phyloP scores from a whole-genome alignment of 2,797 vertebrate species.

The Serranus cabrilla region DNA sequence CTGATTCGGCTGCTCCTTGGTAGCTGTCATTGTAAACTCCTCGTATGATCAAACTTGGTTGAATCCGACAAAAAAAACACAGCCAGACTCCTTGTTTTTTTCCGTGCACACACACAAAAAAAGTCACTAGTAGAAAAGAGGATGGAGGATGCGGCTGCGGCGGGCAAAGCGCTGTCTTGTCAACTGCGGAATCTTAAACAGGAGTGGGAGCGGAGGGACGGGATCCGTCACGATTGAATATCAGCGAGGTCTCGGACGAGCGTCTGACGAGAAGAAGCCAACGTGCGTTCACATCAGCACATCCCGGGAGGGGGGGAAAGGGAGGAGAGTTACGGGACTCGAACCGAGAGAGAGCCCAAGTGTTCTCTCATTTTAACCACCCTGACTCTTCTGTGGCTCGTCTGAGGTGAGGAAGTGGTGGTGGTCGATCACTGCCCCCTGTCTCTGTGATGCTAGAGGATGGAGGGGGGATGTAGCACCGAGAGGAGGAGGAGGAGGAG shows the following conservation, averaged over 20 bases:
- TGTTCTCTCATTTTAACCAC: slow-evolving; percentile 43
- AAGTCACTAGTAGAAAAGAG: slow-evolving; percentile 10
- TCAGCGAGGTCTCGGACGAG: slow-evolving; percentile 52
- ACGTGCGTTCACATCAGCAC: slow-evolving; percentile 54
- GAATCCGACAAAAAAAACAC: slow-evolving; percentile 31
- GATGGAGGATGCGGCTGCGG: slow-evolving; percentile 3
- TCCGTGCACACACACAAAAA: background rate
- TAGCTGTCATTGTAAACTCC: slow-evolving; percentile 88
- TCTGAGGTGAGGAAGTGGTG: slow-evolving; percentile 27
- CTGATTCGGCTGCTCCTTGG: slow-evolving; percentile 90
- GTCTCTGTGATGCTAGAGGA: slow-evolving; percentile 44
- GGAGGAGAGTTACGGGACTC: slow-evolving; percentile 47
- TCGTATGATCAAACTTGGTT: slow-evolving; percentile 42
- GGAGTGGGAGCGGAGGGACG: slow-evolving; percentile 45
- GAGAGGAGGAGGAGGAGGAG: slow-evolving; percentile 2
- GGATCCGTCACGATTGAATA: slow-evolving; percentile 72
- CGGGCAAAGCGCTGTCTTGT: slow-evolving; percentile 37
- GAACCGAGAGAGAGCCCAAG: slow-evolving; percentile 34
- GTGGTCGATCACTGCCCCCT: slow-evolving; percentile 12
- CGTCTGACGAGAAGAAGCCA: slow-evolving; percentile 58
- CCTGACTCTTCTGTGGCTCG: slow-evolving; percentile 17
- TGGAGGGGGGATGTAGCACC: slow-evolving; percentile 9
- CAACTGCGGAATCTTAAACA: slow-evolving; percentile 73
- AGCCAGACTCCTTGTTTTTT: slow-evolving; percentile 20
- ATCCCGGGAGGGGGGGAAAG: slow-evolving; percentile 1